A percentile compares a stretch with the other conserved stretches of the same genome.
phyloP scores from a whole-genome alignment of 37 sponge, comb jelly and placozoan species.

The Ephydatia muelleri region DNA sequence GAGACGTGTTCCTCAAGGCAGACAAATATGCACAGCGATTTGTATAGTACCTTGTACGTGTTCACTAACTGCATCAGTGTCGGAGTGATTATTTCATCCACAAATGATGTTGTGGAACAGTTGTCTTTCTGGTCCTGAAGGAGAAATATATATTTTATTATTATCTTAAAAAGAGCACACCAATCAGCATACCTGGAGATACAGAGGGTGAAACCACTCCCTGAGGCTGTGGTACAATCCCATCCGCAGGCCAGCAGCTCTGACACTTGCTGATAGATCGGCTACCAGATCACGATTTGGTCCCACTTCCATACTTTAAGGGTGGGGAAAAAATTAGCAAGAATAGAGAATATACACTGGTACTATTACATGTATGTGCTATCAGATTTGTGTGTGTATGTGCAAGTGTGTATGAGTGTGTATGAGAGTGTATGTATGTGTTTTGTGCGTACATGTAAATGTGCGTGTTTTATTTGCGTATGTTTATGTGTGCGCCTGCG shows the following conservation, averaged over 20 bases:
- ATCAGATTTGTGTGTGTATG: too few relatives aligned
- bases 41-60: constrained; percentile 43
- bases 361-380: too few relatives aligned
- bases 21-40: neutral
- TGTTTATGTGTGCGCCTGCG: too few relatives aligned
- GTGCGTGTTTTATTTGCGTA: too few relatives aligned
- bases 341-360: too few relatives aligned
- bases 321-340: too few relatives aligned
- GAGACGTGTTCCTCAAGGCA: neutral
- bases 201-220: constrained; percentile 86
- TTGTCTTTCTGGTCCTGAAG: constrained; percentile 54
- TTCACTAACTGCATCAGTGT: constrained; percentile 68
- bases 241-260: constrained; percentile 61
- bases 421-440: too few relatives aligned
- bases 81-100: constrained; percentile 61
- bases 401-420: neutral
- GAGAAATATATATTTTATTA: neutral
- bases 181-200: constrained; percentile 28
- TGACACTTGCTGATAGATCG: constrained; percentile 65
- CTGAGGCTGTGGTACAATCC: constrained; percentile 84
- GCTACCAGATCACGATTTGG: constrained; percentile 73
- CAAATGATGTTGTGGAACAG: constrained; percentile 65
- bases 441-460: too few relatives aligned
- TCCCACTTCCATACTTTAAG: constrained; percentile 54
- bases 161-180: neutral